These are phyloP conservation scores for Heteractis magnifica DNA, from an alignment of 92 coral and sea anemone species.

Conservation along the genomic window DNA sequence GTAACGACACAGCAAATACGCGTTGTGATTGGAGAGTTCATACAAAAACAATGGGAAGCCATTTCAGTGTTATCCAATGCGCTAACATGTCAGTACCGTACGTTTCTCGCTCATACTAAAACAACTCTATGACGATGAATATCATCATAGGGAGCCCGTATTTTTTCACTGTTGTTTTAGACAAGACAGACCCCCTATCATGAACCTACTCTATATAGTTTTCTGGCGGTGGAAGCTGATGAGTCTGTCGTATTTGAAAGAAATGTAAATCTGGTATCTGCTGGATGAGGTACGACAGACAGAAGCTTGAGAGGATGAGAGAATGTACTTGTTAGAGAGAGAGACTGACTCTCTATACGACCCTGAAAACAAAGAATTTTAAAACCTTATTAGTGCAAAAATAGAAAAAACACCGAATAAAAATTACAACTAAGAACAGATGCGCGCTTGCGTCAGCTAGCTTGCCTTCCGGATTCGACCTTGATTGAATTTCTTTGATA, in stretches of 20 bases:
- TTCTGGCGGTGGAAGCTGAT: slow-evolving; percentile 54
- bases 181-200: background rate
- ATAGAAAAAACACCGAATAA: background rate
- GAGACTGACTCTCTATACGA: slow-evolving; percentile 60
- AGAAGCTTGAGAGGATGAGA: slow-evolving; percentile 75
- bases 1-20: too few relatives aligned
- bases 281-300: slow-evolving; percentile 65
- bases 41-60: too few relatives aligned
- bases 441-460: background rate
- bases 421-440: too few relatives aligned
- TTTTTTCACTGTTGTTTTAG: too few relatives aligned
- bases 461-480: too few relatives aligned
- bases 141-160: background rate
- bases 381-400: background rate
- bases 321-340: slow-evolving; percentile 75
- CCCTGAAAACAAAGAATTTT: slow-evolving; percentile 56
- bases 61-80: too few relatives aligned
- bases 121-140: too few relatives aligned
- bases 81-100: background rate
- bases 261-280: slow-evolving; percentile 67
- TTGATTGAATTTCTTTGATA: too few relatives aligned
- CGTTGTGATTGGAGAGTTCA: too few relatives aligned
- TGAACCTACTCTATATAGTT: slow-evolving; percentile 57
- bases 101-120: background rate
- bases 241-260: slow-evolving; percentile 45